Conservation (phyloP, 2,797 vertebrate genomes). For the Pygocentrus nattereri region DNA sequence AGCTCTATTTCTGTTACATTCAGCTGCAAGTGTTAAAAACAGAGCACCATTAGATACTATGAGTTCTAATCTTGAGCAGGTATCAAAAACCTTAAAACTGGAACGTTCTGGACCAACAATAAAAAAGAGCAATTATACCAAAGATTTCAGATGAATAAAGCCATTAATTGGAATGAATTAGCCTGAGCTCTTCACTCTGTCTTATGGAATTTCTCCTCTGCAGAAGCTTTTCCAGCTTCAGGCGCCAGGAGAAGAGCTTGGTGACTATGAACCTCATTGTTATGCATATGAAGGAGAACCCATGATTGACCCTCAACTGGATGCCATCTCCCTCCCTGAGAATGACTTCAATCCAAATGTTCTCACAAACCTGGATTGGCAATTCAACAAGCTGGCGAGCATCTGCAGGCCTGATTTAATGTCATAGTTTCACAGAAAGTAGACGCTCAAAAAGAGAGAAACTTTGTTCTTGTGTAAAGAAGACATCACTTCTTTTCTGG, state of each 20-base stretch:
- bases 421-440: not conserved
- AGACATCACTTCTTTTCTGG: not conserved
- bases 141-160: too few relatives aligned
- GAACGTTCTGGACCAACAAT: too few relatives aligned
- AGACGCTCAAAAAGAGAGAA: too few relatives aligned
- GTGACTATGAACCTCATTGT: conserved; percentile 61
- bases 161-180: too few relatives aligned
- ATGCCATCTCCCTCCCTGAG: conserved; percentile 68
- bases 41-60: too few relatives aligned
- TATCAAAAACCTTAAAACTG: too few relatives aligned
- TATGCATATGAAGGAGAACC: conserved; percentile 68
- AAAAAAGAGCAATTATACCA: too few relatives aligned
- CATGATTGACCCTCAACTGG: conserved; percentile 42
- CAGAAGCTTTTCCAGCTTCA: conserved; percentile 58
- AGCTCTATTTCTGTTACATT: too few relatives aligned
- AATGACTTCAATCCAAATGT: conserved; percentile 57
- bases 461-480: not conserved
- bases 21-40: too few relatives aligned
- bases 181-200: too few relatives aligned
- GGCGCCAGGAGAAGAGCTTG: conserved; percentile 45
- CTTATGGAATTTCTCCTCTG: not conserved
- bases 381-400: conserved; percentile 64
- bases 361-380: conserved; percentile 56
- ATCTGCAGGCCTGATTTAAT: conserved; percentile 56
- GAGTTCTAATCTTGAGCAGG: too few relatives aligned